These are phyloP conservation scores for Bombylius major DNA, from an alignment of 2,888 invertebrate species.

Conservation along the genomic window DNA sequence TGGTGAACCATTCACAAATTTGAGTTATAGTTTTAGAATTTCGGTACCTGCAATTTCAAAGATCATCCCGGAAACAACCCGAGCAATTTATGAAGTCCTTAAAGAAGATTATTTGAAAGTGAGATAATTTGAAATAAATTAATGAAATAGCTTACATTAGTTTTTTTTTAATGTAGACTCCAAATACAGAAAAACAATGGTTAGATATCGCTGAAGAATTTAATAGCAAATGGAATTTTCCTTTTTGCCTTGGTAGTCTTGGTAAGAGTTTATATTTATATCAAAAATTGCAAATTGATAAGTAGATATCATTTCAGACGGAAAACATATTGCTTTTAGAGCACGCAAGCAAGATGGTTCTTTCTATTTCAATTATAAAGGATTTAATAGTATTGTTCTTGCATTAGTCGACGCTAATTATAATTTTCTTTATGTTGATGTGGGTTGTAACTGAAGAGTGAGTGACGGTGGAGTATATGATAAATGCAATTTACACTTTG, in stretches of 20 bases:
- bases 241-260: conserved; percentile 19
- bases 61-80: background rate
- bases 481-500: background rate
- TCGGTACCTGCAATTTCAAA: conserved; percentile 1
- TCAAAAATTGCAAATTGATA: too few species aligned
- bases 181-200: conserved; percentile 19
- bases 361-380: conserved; percentile 22
- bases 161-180: conserved; percentile 17
- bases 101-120: conserved; percentile 2
- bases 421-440: conserved; percentile 15
- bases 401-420: conserved; percentile 18
- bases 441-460: conserved; percentile 15
- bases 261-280: background rate
- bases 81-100: background rate
- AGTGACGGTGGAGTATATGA: conserved; percentile 8
- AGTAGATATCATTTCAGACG: conserved; percentile 14
- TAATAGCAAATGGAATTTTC: conserved; percentile 23
- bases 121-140: background rate
- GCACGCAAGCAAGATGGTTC: conserved; percentile 18
- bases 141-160: background rate
- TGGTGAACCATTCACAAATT: background rate
- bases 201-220: conserved; percentile 20
- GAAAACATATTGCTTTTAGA: conserved; percentile 23
- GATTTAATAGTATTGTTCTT: conserved; percentile 16
- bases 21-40: conserved; percentile 1